Conservation (phyloP, 1,140 invertebrate species). For the Copidosoma floridanum region DNA sequence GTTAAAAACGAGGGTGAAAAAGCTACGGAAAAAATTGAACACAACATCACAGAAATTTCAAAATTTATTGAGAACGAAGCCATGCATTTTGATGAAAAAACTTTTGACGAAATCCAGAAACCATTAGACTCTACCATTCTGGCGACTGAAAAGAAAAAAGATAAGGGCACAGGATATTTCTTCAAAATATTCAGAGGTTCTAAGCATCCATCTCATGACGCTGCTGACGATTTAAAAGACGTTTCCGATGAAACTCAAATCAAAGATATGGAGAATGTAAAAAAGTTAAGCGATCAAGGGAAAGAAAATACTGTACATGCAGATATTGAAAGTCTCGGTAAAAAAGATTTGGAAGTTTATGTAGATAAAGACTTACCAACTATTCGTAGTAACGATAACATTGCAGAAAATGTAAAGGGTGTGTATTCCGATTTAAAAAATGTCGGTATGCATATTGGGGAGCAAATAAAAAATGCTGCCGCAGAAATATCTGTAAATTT, state of each 20-base stretch:
- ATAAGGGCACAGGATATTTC: constrained; percentile 37
- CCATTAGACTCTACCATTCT: background rate
- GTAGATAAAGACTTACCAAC: too few species aligned
- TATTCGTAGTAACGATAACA: too few species aligned
- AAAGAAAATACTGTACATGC: too few species aligned
- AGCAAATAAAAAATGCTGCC: constrained; percentile 3
- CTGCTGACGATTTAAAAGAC: constrained; percentile 27
- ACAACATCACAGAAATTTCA: constrained; percentile 14
- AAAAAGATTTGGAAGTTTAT: too few species aligned
- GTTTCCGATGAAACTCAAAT: constrained; percentile 32
- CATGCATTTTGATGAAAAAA: constrained; percentile 16
- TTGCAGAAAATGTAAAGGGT: constrained; percentile 5
- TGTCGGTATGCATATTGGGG: constrained; percentile 22
- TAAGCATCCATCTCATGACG: constrained; percentile 32
- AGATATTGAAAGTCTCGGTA: too few species aligned
- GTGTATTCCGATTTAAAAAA: too few species aligned
- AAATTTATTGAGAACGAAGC: constrained; percentile 21
- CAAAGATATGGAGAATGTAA: constrained; percentile 3
- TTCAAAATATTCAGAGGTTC: constrained; percentile 40
- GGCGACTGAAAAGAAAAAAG: constrained; percentile 33
- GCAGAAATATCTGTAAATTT: background rate
- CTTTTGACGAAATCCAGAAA: background rate
- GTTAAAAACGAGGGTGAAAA: background rate
- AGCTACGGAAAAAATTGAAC: constrained; percentile 8
- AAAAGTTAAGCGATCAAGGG: too few species aligned